Evolutionary conservation across 1,140 invertebrate genomes (phyloP).

Genomic region (Thaumatotibia leucotreta): DNA sequence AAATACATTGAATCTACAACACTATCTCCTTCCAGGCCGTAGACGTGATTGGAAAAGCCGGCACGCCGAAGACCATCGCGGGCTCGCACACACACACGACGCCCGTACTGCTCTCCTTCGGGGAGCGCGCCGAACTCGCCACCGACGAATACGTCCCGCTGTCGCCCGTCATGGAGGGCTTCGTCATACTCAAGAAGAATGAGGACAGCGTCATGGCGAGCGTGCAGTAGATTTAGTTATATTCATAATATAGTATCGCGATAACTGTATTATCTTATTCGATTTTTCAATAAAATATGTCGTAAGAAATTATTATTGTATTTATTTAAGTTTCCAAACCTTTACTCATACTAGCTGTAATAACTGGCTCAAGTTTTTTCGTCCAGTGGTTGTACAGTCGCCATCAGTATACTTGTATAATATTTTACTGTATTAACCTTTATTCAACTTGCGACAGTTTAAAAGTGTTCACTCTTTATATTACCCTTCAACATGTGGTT

Average conservation of each 20-base stretch:
- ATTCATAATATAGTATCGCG: not conserved
- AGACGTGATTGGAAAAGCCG: constrained; percentile 99
- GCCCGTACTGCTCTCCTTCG: constrained; percentile 96
- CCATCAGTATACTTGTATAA: too few species aligned
- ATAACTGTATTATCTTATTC: constrained; percentile 4
- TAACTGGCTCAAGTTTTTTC: too few species aligned
- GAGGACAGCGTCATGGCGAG: constrained; percentile 69
- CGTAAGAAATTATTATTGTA: not conserved
- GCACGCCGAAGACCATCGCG: constrained; percentile 99
- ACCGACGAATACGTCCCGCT: constrained; percentile 98
- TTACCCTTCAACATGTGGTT: too few species aligned
- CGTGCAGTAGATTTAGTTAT: constrained; percentile 44
- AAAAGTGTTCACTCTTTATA: too few species aligned
- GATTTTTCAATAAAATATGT: constrained; percentile 5
- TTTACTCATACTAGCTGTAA: not conserved
- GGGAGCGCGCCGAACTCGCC: constrained; percentile 98
- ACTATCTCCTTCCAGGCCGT: constrained; percentile 83
- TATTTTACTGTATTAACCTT: too few species aligned
- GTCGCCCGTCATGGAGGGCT: constrained; percentile 98
- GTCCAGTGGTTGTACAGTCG: too few species aligned
- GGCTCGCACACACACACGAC: constrained; percentile 99
- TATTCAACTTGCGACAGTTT: too few species aligned
- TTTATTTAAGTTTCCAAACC: not conserved
- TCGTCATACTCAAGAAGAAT: constrained; percentile 98
- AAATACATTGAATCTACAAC: too few species aligned